A percentile compares a stretch with the other conserved stretches of the same genome.
Conservation (phyloP, 2,797 vertebrate genomes). For the Eidolon dupreanum region DNA sequence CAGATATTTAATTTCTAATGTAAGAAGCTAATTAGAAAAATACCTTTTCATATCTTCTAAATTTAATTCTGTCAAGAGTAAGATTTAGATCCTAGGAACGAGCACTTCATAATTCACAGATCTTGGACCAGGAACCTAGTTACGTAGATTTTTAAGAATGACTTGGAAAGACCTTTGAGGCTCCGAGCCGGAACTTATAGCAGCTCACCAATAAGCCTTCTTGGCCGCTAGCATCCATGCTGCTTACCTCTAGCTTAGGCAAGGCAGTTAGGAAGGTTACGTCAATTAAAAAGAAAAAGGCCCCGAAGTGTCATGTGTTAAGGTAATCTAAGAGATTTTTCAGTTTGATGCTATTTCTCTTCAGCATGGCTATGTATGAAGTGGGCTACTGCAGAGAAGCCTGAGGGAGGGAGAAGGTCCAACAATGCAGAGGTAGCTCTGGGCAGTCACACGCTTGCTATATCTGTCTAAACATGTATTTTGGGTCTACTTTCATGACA, state of each 20-base stretch:
- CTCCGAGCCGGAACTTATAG: not conserved
- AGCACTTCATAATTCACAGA: not conserved
- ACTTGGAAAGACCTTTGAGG: not conserved
- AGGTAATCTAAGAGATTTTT: not conserved
- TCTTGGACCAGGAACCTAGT: not conserved
- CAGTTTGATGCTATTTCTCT: not conserved
- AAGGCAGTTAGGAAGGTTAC: not conserved
- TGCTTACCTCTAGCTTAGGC: not conserved
- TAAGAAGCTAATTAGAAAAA: slow-evolving; percentile 38
- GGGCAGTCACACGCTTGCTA: not conserved
- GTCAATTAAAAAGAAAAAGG: not conserved
- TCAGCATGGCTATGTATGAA: not conserved
- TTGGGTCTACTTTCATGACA: not conserved
- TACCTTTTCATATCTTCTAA: not conserved
- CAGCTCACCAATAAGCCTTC: not conserved
- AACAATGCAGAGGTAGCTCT: not conserved
- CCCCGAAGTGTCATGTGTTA: not conserved
- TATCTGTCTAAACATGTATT: not conserved
- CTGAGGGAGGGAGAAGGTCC: not conserved
- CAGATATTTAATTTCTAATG: not conserved
- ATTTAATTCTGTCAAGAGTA: slow-evolving; percentile 14
- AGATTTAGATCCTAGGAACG: not conserved
- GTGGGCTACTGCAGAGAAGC: not conserved
- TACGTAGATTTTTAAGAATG: not conserved
- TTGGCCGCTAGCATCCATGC: not conserved